These are phyloP conservation scores for Tenthredo livida DNA, from an alignment of 2,888 invertebrate genomes.

Conservation along the genomic window DNA sequence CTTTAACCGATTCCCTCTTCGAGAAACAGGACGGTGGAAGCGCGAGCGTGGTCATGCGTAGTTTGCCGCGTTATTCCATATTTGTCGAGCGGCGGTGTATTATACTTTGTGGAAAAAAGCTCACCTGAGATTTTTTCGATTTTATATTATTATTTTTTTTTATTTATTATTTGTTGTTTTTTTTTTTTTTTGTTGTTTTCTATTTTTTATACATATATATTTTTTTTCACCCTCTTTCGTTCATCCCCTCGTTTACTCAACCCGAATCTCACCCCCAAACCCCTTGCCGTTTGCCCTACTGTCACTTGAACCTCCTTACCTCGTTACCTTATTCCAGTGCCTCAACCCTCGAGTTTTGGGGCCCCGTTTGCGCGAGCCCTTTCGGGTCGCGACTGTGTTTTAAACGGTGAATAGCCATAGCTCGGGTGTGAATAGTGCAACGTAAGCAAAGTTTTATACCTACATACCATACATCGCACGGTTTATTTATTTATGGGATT, in stretches of 20 bases:
- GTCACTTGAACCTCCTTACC: neutral
- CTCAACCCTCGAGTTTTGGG: neutral
- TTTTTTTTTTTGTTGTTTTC: neutral
- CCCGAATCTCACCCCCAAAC: neutral
- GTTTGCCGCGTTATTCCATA: conserved; percentile 50
- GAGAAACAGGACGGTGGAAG: conserved; percentile 30
- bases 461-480: neutral
- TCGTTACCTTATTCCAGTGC: neutral
- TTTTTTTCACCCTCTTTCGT: neutral
- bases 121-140: conserved; percentile 12
- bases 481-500: neutral
- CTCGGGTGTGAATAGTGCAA: conserved; percentile 47
- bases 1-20: conserved; percentile 53
- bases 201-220: neutral
- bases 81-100: conserved; percentile 47
- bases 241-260: neutral
- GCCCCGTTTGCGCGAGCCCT: conserved; percentile 15
- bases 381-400: conserved; percentile 32
- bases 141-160: conserved; percentile 10
- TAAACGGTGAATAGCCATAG: neutral
- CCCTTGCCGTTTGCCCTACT: neutral
- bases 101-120: conserved; percentile 26
- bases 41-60: conserved; percentile 48
- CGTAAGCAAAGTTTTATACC: conserved; percentile 38
- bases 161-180: neutral